Conservation (phyloP, 2,113 vertebrate species). For the human (Homo sapiens) region GRCh38 chr6:14120501-14121000, state of each 20-base stretch:
- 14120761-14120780: not conserved
- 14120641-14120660: not conserved
- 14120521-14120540: not conserved
- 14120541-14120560: not conserved
- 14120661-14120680: not conserved
- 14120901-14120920: not conserved
- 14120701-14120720: not conserved
- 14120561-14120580: too few species aligned
- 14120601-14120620: not conserved
- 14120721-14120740: not conserved
- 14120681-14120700: not conserved
- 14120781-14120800: not conserved
- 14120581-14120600: not conserved
- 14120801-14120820: slow-evolving; percentile 11
- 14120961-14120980: not conserved
- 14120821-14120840: not conserved
- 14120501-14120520: accelerated
- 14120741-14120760: not conserved
- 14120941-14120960: not conserved
- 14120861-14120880: not conserved
- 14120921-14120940: accelerated
- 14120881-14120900: not conserved
- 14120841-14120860: not conserved
- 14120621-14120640: not conserved
- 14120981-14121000: not conserved